phyloP scores from a whole-genome alignment of 1,140 invertebrate genomes.

The Caenorhabditis briggsae region DNA sequence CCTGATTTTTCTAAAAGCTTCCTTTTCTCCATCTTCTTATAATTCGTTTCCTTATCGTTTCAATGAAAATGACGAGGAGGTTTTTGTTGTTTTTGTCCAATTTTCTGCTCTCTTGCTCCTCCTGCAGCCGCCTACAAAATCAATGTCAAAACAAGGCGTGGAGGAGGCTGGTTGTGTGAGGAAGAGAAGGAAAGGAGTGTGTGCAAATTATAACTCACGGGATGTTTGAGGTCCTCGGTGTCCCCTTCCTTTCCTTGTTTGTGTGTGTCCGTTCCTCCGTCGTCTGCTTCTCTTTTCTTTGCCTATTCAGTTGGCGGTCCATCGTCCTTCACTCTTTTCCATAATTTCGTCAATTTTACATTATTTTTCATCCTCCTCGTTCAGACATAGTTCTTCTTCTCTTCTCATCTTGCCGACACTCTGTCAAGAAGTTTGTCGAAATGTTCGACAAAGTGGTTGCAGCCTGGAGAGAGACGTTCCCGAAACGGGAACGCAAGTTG shows the following conservation, averaged over 20 bases:
- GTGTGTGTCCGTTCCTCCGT: background rate
- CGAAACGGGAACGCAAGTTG: slow-evolving; percentile 29
- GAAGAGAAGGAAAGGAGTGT: background rate
- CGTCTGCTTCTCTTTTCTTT: slow-evolving; percentile 21
- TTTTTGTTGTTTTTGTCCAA: background rate
- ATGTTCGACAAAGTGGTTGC: slow-evolving; percentile 26
- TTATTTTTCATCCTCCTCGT: background rate
- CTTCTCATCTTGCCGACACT: background rate
- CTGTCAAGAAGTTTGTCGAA: background rate
- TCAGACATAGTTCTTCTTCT: background rate
- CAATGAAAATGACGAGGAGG: background rate
- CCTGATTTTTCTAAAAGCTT: slow-evolving; percentile 31
- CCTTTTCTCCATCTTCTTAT: background rate
- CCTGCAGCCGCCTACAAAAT: background rate
- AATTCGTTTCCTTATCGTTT: background rate
- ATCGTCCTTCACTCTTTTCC: background rate
- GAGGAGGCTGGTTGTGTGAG: background rate
- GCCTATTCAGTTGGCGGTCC: background rate
- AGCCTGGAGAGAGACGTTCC: slow-evolving; percentile 37
- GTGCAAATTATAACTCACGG: slow-evolving; percentile 35
- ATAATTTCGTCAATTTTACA: background rate
- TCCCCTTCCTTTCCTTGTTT: slow-evolving; percentile 36
- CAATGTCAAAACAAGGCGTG: slow-evolving; percentile 20
- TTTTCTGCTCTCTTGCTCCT: background rate
- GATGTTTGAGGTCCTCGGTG: background rate